Percentiles rank a stretch among this genome's conserved stretches.
Evolutionary conservation across 2,113 vertebrate species (phyloP).

Genomic region (Cheirogaleus medius): DNA sequence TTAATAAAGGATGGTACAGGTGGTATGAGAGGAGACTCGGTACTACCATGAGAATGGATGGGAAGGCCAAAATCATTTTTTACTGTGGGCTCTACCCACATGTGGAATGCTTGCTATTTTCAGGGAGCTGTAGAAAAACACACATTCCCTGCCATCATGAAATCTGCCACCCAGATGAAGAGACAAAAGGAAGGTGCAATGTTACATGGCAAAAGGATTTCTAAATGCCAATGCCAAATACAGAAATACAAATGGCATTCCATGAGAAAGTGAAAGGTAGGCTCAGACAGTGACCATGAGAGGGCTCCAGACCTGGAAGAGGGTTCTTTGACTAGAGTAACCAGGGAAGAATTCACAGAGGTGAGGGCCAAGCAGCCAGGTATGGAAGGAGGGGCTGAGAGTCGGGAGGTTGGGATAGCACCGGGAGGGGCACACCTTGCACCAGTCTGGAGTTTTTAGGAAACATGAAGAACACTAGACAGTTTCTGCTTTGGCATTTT

Average conservation of each 20-base stretch:
- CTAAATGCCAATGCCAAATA: neutral
- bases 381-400: neutral
- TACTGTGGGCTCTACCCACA: neutral
- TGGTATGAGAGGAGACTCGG: neutral
- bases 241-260: neutral
- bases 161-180: neutral
- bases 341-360: neutral
- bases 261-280: neutral
- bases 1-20: neutral
- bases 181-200: neutral
- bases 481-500: neutral
- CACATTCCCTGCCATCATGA: neutral
- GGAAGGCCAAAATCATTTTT: neutral
- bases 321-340: neutral
- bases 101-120: neutral
- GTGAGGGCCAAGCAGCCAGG: neutral
- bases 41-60: neutral
- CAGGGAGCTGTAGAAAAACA: neutral
- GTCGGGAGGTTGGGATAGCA: neutral
- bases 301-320: neutral
- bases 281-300: neutral
- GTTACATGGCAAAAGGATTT: neutral
- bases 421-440: fast-evolving
- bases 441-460: neutral
- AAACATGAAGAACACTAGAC: neutral